Percentiles rank a stretch among this genome's conserved stretches.
Evolutionary conservation across 1,140 invertebrate species (phyloP).

Genomic region (Hycleus phaleratus): DNA sequence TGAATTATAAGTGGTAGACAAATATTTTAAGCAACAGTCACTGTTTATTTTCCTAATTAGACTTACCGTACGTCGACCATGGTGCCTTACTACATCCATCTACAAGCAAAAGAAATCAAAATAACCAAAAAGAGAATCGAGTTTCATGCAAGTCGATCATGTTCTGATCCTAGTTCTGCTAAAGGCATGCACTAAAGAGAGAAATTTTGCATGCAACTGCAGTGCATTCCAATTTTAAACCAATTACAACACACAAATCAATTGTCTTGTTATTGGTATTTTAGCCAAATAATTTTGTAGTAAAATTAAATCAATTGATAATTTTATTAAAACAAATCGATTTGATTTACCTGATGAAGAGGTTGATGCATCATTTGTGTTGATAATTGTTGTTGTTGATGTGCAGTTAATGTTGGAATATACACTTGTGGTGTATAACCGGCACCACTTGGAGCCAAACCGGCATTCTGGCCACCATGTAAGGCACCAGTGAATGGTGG

Average conservation of each 20-base stretch:
- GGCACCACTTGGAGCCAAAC: constrained; percentile 58
- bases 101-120: constrained; percentile 43
- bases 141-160: background rate
- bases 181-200: background rate
- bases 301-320: background rate
- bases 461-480: constrained; percentile 62
- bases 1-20: no score
- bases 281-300: background rate
- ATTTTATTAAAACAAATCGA: background rate
- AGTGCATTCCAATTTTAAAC: background rate
- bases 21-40: constrained; percentile 9
- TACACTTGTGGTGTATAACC: constrained; percentile 58
- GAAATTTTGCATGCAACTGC: background rate
- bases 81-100: constrained; percentile 44
- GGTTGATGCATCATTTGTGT: constrained; percentile 64
- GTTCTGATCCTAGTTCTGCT: background rate
- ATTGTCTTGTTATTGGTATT: background rate
- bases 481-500: constrained; percentile 63
- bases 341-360: constrained; percentile 55
- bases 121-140: constrained; percentile 30
- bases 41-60: constrained; percentile 14
- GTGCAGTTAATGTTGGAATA: constrained; percentile 64
- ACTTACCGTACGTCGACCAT: constrained; percentile 44
- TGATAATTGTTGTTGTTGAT: constrained; percentile 48
- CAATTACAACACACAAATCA: background rate